These are phyloP conservation scores for Leucosticte australis DNA, from an alignment of 2,113 vertebrate genomes.

Conservation along the genomic window DNA sequence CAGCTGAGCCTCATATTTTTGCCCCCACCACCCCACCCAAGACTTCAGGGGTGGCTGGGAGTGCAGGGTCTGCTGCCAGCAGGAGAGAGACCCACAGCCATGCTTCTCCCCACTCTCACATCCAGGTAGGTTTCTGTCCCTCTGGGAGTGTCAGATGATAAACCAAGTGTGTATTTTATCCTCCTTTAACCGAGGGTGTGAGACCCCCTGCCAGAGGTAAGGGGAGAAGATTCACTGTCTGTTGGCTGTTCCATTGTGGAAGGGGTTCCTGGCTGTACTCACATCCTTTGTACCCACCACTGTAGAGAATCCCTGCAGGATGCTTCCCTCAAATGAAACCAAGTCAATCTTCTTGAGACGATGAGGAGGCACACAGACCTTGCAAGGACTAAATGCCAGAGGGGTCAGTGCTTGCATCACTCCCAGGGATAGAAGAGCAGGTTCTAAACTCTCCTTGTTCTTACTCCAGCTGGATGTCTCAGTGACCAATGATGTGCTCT, in stretches of 20 bases:
- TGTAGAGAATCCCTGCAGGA: neutral
- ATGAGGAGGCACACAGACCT: neutral
- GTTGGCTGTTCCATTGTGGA: neutral
- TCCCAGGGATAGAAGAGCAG: neutral
- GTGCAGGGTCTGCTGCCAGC: neutral
- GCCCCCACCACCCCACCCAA: neutral
- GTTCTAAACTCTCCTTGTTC: neutral
- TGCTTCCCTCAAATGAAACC: neutral
- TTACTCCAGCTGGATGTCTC: neutral
- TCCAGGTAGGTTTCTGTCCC: neutral
- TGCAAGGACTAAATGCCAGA: neutral
- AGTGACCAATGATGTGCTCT: neutral
- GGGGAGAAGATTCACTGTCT: neutral
- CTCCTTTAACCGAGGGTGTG: neutral
- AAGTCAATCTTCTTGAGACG: neutral
- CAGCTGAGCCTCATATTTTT: neutral
- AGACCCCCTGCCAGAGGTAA: neutral
- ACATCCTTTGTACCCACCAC: neutral
- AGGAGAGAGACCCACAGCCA: neutral
- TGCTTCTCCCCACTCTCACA: neutral
- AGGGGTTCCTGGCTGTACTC: neutral
- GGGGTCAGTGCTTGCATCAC: neutral
- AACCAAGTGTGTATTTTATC: neutral
- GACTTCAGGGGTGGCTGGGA: rapidly evolving
- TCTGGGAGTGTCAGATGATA: neutral